Evolutionary conservation across 2,113 vertebrate species (phyloP), one percentile per base, ranked within the genome.

Genomic region (Thamnaconus septentrionalis): DNA sequence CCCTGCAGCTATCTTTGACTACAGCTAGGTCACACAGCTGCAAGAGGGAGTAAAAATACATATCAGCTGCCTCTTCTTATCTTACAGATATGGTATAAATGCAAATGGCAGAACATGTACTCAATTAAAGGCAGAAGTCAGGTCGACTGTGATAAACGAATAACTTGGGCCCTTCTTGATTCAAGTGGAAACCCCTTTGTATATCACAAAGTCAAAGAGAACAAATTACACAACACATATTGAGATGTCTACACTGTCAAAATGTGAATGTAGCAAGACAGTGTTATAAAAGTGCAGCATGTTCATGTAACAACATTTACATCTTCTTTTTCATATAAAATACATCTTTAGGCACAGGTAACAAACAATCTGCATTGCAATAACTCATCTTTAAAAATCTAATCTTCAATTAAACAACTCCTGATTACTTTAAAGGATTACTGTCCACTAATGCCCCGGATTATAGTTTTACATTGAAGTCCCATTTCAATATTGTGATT

Each of bases 321-420:
- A 52, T 49, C 46, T 66, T 66, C 48, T 49, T 64, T 75, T 80
- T 75, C n/a, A 41, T 61, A 84, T 31, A 66, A 81, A 84, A 82
- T 61, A 82, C 72, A 93, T 84, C 75, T 88, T 84, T 64, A 93
- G 90, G 90, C 91, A 94, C 86, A 84, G 83, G 89, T 79, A 86
- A 57, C 79, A 59, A 85, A 75, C 53, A 76, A 83, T 75, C 69
- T 78, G 76, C 73, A 56, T 78, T 85, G 85, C 83, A 81, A 81
- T 81, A 67, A 50, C 41, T 10, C 54, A n/a, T 50, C 48, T 53
- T 53, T 59, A 56, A 48, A 3, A 59, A n/a, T 31, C 11, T 12
- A 63, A 51, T 76, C 44, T 6, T 52, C 11, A 52, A n/a, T 45
- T n/a, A 9, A 61, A 52, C 43, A 42, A 66, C 8, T 74, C 8